Evolutionary conservation across 2,888 invertebrate species (phyloP).

Genomic region (Arenicola marina): DNA sequence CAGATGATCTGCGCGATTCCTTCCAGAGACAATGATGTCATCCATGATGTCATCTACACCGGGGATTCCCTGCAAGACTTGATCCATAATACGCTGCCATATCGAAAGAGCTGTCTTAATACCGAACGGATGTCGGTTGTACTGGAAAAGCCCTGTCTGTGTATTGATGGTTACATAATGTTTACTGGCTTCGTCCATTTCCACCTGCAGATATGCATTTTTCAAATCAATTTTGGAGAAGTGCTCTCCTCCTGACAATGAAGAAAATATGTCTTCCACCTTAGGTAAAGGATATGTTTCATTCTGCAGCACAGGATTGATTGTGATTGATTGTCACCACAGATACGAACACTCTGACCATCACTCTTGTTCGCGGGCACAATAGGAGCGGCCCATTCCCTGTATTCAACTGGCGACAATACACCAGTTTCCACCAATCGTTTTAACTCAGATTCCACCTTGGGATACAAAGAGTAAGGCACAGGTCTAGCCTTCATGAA

Average conservation of each 20-base stretch:
- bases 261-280: constrained; percentile 18
- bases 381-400: constrained; percentile 31
- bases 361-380: constrained; percentile 27
- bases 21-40: background rate
- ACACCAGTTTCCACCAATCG: constrained; percentile 7
- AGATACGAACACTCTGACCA: constrained; percentile 16
- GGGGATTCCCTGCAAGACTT: background rate
- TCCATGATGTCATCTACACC: background rate
- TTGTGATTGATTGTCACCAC: constrained; percentile 29
- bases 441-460: constrained; percentile 13
- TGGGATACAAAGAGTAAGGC: constrained; percentile 20
- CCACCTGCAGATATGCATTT: constrained; percentile 30
- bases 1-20: background rate
- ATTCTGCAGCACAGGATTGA: constrained; percentile 14
- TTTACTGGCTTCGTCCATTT: background rate
- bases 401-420: constrained; percentile 7
- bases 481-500: constrained; percentile 36
- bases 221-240: constrained; percentile 36
- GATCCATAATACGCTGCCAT: background rate
- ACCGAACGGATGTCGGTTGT: background rate
- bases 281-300: constrained; percentile 28
- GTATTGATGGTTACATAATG: background rate
- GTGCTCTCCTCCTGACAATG: constrained; percentile 22
- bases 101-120: background rate
- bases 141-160: background rate